phyloP scores from a whole-genome alignment of 2,888 invertebrate genomes.

The Holacanthella duospinosa region DNA sequence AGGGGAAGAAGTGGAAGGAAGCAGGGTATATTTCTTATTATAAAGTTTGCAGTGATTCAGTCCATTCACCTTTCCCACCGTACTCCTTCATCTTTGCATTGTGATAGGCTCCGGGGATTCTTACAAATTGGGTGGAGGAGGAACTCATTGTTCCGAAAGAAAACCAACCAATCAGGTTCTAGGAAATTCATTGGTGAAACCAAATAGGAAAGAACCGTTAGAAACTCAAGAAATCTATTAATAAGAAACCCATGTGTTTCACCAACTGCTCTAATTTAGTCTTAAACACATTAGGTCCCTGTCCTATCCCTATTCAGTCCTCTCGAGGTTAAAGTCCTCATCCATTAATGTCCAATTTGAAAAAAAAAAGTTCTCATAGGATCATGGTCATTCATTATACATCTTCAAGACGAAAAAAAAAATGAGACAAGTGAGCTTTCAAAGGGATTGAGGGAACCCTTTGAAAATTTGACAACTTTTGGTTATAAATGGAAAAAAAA shows the following conservation, averaged over 20 bases:
- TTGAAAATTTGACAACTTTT: too few species aligned
- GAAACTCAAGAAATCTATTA: not conserved
- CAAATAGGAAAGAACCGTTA: not conserved
- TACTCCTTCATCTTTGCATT: not conserved
- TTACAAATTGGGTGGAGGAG: not conserved
- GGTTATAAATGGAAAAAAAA: too few species aligned
- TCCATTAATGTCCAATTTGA: too few species aligned
- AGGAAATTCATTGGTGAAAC: not conserved
- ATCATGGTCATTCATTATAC: too few species aligned
- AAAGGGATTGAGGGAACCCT: too few species aligned
- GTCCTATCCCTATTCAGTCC: too few species aligned
- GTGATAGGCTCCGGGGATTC: slow-evolving; percentile 1
- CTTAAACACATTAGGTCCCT: not conserved
- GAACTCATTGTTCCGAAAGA: not conserved
- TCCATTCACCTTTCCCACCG: not conserved
- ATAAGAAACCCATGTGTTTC: not conserved
- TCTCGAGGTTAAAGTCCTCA: too few species aligned
- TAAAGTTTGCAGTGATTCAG: not conserved
- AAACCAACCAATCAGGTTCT: not conserved
- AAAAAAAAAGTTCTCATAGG: too few species aligned
- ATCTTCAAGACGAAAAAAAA: too few species aligned
- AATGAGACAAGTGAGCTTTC: too few species aligned
- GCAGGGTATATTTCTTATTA: not conserved
- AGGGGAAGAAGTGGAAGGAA: too few species aligned
- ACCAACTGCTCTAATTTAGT: not conserved